Base-by-base conservation (phyloP, 2,113 vertebrate species). In the Gopherus flavomarginatus region DNA sequence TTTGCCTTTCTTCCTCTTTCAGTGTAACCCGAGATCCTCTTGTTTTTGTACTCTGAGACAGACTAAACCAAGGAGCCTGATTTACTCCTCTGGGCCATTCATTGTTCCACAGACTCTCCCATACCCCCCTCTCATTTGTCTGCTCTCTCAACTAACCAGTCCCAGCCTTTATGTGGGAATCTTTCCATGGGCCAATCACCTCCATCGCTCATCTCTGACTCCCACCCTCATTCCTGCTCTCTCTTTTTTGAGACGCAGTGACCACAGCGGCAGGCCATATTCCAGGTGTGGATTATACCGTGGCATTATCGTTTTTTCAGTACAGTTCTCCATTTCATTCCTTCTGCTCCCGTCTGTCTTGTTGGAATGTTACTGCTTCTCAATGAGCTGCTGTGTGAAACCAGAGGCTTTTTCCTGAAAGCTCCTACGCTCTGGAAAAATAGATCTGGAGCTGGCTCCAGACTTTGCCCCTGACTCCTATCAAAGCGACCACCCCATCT, bases 341-440 rank as follows among this genome's bases (percentile, higher is more conserved):
- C 31, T 52, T 50, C 52, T 54, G 38, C 77, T 42, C 54, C 72
- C 31, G 49, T 8, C 16, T 8, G 0, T 0, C 0, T 8, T 29
- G 12, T 44, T 59, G 47, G 93, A 53, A 17, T 8, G 54, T 38
- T 7, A 29, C 62, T 65, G 27, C 42, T 12, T 5, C 0, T 49
- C 47, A 53, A 10, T 31, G 53, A 84, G 57, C 52, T 21, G 19
- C 57, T 42, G 26, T 26, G 54, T 49, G 54, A 80, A 88, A 26
- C 31, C 24, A n/a, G 29, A 12, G 59, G 54, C 27, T 16, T 27
- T n/a, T 49, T 44, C 47, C 54, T 49, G 21, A 35, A 62, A 49
- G 85, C 17, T 44, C 38, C 52, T 42, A 4, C 8, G 53, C 42
- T 85, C 47, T 77, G 81, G 22, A 75, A 3, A 31, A 62, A 29